phyloP scores from a whole-genome alignment of 1,140 invertebrate genomes.

The Sminthurides bifidus region DNA sequence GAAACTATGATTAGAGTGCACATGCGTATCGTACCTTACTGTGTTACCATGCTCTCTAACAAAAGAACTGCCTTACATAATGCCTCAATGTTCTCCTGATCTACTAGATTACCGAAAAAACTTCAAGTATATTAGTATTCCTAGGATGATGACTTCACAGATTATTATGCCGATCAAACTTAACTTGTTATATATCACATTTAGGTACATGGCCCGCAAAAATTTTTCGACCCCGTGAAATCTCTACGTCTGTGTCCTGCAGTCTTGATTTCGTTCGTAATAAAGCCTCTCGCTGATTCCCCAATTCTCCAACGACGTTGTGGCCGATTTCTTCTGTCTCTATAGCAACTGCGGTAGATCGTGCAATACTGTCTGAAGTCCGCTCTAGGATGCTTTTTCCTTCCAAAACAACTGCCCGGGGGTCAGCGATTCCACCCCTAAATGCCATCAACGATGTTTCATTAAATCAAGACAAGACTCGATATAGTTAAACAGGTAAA shows the following conservation, averaged over 20 bases:
- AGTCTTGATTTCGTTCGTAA: slow-evolving; percentile 48
- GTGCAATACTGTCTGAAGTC: slow-evolving; percentile 50
- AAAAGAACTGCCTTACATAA: too few relatives aligned
- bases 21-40: too few relatives aligned
- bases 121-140: slow-evolving; percentile 46
- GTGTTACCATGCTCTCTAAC: too few relatives aligned
- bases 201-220: slow-evolving; percentile 48
- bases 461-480: slow-evolving; percentile 3
- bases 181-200: slow-evolving; percentile 55
- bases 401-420: slow-evolving; percentile 43
- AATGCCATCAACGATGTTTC: background rate
- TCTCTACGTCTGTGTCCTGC: slow-evolving; percentile 48
- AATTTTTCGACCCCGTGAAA: slow-evolving; percentile 46
- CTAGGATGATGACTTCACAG: slow-evolving; percentile 49
- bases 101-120: slow-evolving; percentile 39
- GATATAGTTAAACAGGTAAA: background rate
- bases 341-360: slow-evolving; percentile 57
- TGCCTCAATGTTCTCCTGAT: too few relatives aligned
- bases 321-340: slow-evolving; percentile 67
- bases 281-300: slow-evolving; percentile 50
- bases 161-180: slow-evolving; percentile 54
- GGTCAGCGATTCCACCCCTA: slow-evolving; percentile 18
- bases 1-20: too few relatives aligned
- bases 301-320: slow-evolving; percentile 56
- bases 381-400: slow-evolving; percentile 48